A percentile compares a stretch with the other conserved stretches of the same genome.
Evolutionary conservation across 1,140 invertebrate genomes (phyloP).

Genomic region (Zaprionus taronus): DNA sequence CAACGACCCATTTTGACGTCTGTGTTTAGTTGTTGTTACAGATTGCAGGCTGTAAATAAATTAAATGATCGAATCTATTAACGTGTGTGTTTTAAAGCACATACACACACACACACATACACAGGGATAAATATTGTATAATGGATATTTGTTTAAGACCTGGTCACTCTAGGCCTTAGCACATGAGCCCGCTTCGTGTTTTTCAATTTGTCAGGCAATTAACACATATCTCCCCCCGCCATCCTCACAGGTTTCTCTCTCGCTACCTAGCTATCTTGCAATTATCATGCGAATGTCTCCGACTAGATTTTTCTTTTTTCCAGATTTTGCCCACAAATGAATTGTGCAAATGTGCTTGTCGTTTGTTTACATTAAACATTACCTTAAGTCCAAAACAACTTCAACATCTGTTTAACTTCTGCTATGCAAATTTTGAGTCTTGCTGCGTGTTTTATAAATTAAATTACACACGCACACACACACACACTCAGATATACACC

Average conservation of each 20-base stretch:
- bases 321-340: conserved; percentile 56
- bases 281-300: conserved; percentile 43
- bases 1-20: conserved; percentile 72
- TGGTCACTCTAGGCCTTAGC: conserved; percentile 47
- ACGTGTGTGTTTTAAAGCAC: conserved; percentile 39
- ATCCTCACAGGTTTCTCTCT: conserved; percentile 44
- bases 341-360: conserved; percentile 66
- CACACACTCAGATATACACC: conserved; percentile 14
- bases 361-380: conserved; percentile 66
- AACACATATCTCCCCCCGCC: conserved; percentile 60
- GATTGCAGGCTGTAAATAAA: conserved; percentile 60
- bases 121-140: conserved; percentile 57
- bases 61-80: conserved; percentile 71
- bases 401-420: conserved; percentile 33
- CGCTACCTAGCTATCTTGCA: conserved; percentile 17
- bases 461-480: conserved; percentile 1
- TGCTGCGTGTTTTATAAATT: conserved; percentile 59
- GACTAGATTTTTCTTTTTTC: conserved; percentile 43
- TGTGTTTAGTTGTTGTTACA: conserved; percentile 28
- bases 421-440: conserved; percentile 17
- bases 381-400: conserved; percentile 38
- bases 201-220: conserved; percentile 74
- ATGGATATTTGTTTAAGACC: conserved; percentile 59
- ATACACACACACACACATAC: background rate
- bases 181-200: conserved; percentile 74